Evolutionary conservation across 2,113 vertebrate species (phyloP), one percentile per base, ranked within the genome.

Genomic region (Salminus brasiliensis): DNA sequence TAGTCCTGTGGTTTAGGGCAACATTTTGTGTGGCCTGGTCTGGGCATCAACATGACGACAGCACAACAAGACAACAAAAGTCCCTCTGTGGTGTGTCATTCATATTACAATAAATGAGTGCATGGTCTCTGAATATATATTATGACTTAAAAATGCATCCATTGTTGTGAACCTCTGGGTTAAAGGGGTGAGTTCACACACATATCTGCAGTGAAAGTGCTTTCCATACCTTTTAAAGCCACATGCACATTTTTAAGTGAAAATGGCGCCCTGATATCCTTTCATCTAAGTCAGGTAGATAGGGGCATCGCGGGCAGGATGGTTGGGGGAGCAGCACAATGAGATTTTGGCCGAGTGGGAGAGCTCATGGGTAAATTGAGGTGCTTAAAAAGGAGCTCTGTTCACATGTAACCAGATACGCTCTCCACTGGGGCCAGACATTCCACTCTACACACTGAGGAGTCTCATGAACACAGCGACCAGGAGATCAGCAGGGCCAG

Each of bases 351-450:
- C 90, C 88, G 88, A 84, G 81, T 62, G 75, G 87, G 83, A 79
- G 87, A 83, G 80, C 88, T 90, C 84, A 86, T 87, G 85, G 91
- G 88, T 90, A 91, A 92, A 93, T 87, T 77, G 85, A 90, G 88
- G 85, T 85, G 85, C 88, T 92, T 90, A 90, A 92, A 94, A 91
- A 91, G 90, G 87, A 91, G 88, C 91, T 92, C 92, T 94, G 92
- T 94, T 93, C 89, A 81, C 84, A 7, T 69, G 93, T 92, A 94
- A 94, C 90, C 78, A 86, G 92, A 94, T 91, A 92, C 86, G 88
- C 88, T 88, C 89, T 86, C 88, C 83, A 88, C 90, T 85, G 88
- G 81, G 82, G 83, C 88, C 88, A 84, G 75, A 86, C 90, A 92
- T 93, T 92, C 91, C 89, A 73, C 76, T 88, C 86, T 83, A 82